Percentiles rank a stretch among this genome's conserved stretches.
Conservation (phyloP, 2,888 invertebrate species). For the Pachymerium ferrugineum region DNA sequence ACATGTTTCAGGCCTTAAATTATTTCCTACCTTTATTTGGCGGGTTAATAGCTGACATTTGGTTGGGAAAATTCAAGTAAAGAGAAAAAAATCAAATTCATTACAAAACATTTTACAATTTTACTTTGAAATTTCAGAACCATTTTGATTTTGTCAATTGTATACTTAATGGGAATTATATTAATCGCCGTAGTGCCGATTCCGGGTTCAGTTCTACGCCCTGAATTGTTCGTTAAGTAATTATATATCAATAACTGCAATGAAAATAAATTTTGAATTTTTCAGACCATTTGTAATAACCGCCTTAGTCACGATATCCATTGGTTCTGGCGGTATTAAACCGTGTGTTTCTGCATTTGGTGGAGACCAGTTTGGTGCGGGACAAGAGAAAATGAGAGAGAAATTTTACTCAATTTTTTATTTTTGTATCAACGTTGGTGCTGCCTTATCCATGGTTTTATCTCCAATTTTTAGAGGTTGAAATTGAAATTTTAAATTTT, state of each 20-base stretch:
- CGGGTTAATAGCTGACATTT: not conserved
- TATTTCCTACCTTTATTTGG: not conserved
- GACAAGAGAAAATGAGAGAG: slow-evolving; percentile 42
- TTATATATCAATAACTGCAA: not conserved
- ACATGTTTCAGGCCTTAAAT: no score
- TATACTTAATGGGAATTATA: no score
- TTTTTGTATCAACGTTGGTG: slow-evolving; percentile 47
- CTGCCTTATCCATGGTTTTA: slow-evolving; percentile 45
- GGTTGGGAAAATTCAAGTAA: not conserved
- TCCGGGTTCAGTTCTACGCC: not conserved
- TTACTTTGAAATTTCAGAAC: not conserved
- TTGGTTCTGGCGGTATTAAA: not conserved
- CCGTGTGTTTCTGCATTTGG: not conserved
- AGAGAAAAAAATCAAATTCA: not conserved
- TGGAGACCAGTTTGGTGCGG: not conserved
- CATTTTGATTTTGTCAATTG: not conserved
- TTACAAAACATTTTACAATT: not conserved
- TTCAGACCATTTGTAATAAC: not conserved
- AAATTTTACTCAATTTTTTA: slow-evolving; percentile 49
- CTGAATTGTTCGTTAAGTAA: not conserved
- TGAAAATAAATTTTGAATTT: not conserved
- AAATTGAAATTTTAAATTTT: not conserved
- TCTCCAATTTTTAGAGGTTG: slow-evolving; percentile 47
- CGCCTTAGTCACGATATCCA: not conserved
- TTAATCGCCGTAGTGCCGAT: no score